Conservation (phyloP, 2,797 vertebrate genomes). For the Poecile montanus region DNA sequence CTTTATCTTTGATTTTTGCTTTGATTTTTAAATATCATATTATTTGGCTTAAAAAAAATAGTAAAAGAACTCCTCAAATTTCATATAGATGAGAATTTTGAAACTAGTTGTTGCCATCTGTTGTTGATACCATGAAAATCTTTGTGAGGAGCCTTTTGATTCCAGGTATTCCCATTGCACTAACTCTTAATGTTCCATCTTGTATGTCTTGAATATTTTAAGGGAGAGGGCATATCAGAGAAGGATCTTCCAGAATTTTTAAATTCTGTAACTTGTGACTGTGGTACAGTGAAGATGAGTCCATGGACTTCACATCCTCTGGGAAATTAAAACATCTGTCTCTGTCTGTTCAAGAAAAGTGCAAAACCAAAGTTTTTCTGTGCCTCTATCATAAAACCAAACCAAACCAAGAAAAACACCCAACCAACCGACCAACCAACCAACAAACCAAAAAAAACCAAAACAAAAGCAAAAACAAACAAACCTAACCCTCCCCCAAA, state of each 20-base stretch:
- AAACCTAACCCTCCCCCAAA: too few relatives aligned
- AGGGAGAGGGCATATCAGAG: neutral
- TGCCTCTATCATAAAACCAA: neutral
- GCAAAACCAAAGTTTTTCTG: neutral
- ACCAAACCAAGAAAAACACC: too few relatives aligned
- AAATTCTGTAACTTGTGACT: neutral
- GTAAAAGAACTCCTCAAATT: neutral
- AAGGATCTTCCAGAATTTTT: neutral
- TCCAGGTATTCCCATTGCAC: neutral
- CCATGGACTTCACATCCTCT: neutral
- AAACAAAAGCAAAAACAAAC: too few relatives aligned
- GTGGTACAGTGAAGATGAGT: neutral
- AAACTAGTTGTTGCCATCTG: neutral
- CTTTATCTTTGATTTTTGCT: neutral
- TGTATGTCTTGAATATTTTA: constrained; percentile 1
- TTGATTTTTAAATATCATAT: neutral
- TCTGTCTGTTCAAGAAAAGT: neutral
- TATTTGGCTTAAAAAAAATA: neutral
- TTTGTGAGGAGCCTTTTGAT: neutral
- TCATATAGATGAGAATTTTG: neutral
- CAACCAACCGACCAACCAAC: too few relatives aligned
- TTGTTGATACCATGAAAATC: neutral
- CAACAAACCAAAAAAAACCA: too few relatives aligned
- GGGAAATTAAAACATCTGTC: neutral
- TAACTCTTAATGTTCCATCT: neutral